These are phyloP conservation scores for Rhynchopsitta pachyrhyncha DNA, from an alignment of 2,113 vertebrate species.

Conservation along the genomic window DNA sequence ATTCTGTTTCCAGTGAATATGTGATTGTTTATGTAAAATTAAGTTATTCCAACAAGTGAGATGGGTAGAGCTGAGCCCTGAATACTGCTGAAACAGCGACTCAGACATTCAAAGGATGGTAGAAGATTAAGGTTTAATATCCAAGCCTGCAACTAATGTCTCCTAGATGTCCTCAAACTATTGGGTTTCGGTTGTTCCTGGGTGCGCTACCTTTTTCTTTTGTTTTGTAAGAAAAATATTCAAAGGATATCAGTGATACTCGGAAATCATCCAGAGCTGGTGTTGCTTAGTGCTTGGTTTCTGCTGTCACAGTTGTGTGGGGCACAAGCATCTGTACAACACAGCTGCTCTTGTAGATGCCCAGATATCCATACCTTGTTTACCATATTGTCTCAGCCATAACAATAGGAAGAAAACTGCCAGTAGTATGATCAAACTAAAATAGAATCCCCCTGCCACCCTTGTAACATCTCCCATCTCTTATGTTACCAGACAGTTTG, in stretches of 20 bases:
- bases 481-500: neutral
- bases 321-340: neutral
- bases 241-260: neutral
- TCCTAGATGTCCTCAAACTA: neutral
- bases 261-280: neutral
- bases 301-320: neutral
- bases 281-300: neutral
- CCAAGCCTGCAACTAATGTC: neutral
- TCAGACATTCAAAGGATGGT: neutral
- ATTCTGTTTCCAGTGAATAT: neutral
- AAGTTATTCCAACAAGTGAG: neutral
- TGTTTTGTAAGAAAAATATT: neutral
- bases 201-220: neutral
- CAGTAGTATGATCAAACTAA: neutral
- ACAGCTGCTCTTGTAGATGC: neutral
- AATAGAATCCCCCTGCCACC: neutral
- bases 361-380: neutral
- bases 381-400: neutral
- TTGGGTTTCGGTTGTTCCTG: neutral
- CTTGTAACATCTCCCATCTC: neutral
- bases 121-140: neutral
- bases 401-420: neutral
- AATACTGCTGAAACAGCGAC: neutral
- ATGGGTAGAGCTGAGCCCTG: neutral
- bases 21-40: neutral